Evolutionary conservation across 2,888 invertebrate species (phyloP), one percentile per base, ranked within the genome.

Genomic region (Agonopterix subpropinquella): DNA sequence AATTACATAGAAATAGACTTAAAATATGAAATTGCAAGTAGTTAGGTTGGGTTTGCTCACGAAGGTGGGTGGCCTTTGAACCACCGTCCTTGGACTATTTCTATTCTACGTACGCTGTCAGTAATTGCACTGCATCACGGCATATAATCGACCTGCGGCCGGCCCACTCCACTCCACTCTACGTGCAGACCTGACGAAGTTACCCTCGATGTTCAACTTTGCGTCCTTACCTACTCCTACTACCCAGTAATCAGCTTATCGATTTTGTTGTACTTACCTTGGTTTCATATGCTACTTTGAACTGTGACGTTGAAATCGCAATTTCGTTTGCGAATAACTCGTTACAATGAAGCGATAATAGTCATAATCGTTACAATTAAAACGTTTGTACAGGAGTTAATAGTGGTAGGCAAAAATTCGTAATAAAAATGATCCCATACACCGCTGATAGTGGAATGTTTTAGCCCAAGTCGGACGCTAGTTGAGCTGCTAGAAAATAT

Each of bases 91-190:
- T 86, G 85, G 79, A 70, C 86, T 83, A 80, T 77, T 80, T 81
- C 66, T 69, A 70, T 62, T 28, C 5, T 64, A 64, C 43, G 37
- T 41, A 58, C 59, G 57, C 50, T 55, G 55, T 54, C 57, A 72
- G 80, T 85, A 85, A 86, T 85, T 79, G 80, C 77, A 76, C 76
- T 77, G 73, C 77, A 82, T 74, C 85, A 86, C 86, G 86, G 62
- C 61, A 81, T 67, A 65, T 65, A 67, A 66, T 67, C 65, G 67
- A 69, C 65, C 71, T 62, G 56, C 18, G 18, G 18, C 18, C 18
- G 18, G 18, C 18, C 58, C 42, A 5, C 10, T 65, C 62, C 42
- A 5, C 10, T 65, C 62, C 61, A 62, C 59, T 56, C 64, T 52
- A 54, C 55, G 57, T 53, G 53, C 62, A 11, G 11, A 44, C 36